Conservation (phyloP, 2,888 invertebrate species). For the Drosophila colorata region DNA sequence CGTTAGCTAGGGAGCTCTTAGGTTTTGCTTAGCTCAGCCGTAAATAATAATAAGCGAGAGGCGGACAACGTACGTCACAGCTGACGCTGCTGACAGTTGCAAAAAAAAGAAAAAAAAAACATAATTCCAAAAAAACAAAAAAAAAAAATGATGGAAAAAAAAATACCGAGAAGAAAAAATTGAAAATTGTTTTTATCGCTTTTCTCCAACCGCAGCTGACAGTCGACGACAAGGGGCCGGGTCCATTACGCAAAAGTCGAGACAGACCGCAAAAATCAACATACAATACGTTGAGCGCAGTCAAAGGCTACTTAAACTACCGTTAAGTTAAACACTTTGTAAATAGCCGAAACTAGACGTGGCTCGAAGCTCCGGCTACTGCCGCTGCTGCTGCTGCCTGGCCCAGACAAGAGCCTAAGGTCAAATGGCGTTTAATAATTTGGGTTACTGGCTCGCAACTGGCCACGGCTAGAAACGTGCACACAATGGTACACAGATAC, state of each 20-base stretch:
- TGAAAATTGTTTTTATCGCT: constrained; percentile 10
- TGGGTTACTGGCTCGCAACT: constrained; percentile 56
- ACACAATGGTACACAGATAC: constrained; percentile 49
- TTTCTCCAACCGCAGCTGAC: constrained; percentile 54
- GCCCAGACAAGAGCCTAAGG: constrained; percentile 65
- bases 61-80: constrained; percentile 15
- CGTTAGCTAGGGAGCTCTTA: neutral
- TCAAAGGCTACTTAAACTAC: constrained; percentile 64
- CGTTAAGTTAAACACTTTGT: constrained; percentile 68
- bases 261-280: constrained; percentile 38
- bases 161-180: neutral
- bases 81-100: constrained; percentile 26
- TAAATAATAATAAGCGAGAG: constrained; percentile 25
- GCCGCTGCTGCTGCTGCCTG: constrained; percentile 4
- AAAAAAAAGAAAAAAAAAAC: neutral
- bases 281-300: constrained; percentile 57
- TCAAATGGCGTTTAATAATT: constrained; percentile 80
- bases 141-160: constrained; percentile 6
- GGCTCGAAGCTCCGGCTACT: too few species aligned
- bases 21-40: constrained; percentile 15
- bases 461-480: constrained; percentile 24
- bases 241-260: constrained; percentile 34
- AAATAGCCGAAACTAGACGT: constrained; percentile 40
- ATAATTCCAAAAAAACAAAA: constrained; percentile 4
- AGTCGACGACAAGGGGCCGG: constrained; percentile 44